phyloP scores from a whole-genome alignment of 1,140 invertebrate species.

The Monochamus saltuarius region DNA sequence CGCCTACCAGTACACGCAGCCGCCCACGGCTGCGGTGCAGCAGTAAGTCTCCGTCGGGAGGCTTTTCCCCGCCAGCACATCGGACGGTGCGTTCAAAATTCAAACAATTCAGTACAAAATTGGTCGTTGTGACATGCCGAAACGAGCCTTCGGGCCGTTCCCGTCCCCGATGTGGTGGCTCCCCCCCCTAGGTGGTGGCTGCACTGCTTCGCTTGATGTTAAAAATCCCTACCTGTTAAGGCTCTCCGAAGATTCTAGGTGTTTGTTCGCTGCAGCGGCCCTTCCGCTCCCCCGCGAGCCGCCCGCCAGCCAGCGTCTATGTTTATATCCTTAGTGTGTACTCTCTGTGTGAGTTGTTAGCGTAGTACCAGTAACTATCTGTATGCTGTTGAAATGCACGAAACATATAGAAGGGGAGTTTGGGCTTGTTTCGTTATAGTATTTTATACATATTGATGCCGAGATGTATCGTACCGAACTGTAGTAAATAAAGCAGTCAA shows the following conservation, averaged over 20 bases:
- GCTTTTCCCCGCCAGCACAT: too few relatives aligned
- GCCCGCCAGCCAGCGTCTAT: neutral
- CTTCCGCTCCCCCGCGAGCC: slow-evolving; percentile 7
- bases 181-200: too few relatives aligned
- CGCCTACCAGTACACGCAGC: slow-evolving; percentile 55
- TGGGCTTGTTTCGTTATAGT: slow-evolving; percentile 44
- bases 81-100: too few relatives aligned
- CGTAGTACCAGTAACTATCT: slow-evolving; percentile 47
- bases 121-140: too few relatives aligned
- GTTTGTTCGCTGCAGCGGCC: slow-evolving; percentile 9
- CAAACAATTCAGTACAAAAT: too few relatives aligned
- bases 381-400: slow-evolving; percentile 68
- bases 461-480: slow-evolving; percentile 30
- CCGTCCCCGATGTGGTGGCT: too few relatives aligned
- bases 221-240: too few relatives aligned
- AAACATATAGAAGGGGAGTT: slow-evolving; percentile 65
- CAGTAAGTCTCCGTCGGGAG: slow-evolving; percentile 33
- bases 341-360: slow-evolving; percentile 35
- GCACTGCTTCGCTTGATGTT: too few relatives aligned
- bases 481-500: slow-evolving; percentile 27
- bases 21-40: slow-evolving; percentile 49
- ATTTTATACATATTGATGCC: slow-evolving; percentile 38
- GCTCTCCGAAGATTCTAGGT: slow-evolving; percentile 15
- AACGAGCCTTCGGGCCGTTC: too few relatives aligned
- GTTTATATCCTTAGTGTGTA: slow-evolving; percentile 18